Evolutionary conservation across 2,113 vertebrate species (phyloP), one percentile per base, ranked within the genome.

Genomic region (Paracanthobrama guichenoti): DNA sequence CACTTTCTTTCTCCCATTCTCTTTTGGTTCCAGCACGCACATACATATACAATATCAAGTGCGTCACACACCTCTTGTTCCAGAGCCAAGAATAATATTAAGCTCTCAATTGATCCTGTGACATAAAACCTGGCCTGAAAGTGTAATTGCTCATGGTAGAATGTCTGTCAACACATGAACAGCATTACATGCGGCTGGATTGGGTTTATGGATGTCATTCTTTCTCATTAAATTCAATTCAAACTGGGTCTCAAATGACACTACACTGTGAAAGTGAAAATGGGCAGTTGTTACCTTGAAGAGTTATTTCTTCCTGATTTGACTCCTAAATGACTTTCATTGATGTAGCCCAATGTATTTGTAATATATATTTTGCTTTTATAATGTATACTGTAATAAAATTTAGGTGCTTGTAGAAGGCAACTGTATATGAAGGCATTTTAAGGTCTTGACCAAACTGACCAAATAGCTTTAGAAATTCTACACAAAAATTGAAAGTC

Each of bases 31-130:
- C 64, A 67, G 64, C 64, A 71, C 39, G 4, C 20, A 42, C 20
- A 71, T 42, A n/a, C 35, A 69, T 42, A 71, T 20, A 42, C 67
- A 42, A 20, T 44, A 71, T 44, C 18, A 69, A 31, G 62, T 66
- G 26, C 20, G 35, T 69, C 57, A 77, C 60, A 69, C 75, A 64
- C 24, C 22, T 55, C 31, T 50, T 26, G n/a, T 14, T 44, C 42
- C 31, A 1, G 84, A 89, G 91, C 90, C 92, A 94, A 91, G 89
- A 91, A 91, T 82, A 93, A 92, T 90, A 90, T 89, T 89, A 81
- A 84, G 42, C 42, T 66, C 53, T 86, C 83, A 86, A 90, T 89
- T 85, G 86, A 79, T 92, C 91, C 90, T 91, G 76, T 57, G 89
- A 90, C 90, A 91, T n/a, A 71, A 44, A 71, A 71, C 88, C 88